Percentiles rank a stretch among this genome's conserved stretches.
phyloP scores from a whole-genome alignment of 2,113 vertebrate species.

The Syngnathus typhle region DNA sequence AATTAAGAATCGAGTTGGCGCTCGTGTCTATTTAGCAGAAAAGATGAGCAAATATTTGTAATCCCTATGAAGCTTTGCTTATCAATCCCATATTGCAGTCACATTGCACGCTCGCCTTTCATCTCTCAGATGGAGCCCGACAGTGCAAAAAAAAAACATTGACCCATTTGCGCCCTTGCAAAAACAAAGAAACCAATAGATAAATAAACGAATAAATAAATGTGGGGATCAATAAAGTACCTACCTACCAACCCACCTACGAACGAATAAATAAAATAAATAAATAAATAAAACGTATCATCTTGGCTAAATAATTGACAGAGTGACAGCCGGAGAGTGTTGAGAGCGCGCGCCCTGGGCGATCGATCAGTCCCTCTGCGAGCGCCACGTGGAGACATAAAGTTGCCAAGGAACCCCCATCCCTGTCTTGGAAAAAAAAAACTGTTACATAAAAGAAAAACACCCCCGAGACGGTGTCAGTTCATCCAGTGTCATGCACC shows the following conservation, averaged over 20 bases:
- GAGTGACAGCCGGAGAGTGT: slow-evolving; percentile 43
- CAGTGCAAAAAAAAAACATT: slow-evolving; percentile 17
- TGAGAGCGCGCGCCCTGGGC: slow-evolving; percentile 50
- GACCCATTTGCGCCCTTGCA: slow-evolving; percentile 18
- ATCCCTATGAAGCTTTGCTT: slow-evolving; percentile 14
- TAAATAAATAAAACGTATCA: slow-evolving; percentile 8
- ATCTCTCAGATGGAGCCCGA: slow-evolving; percentile 20
- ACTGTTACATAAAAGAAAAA: slow-evolving; percentile 18
- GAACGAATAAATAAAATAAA: too few species aligned
- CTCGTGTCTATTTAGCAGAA: background rate
- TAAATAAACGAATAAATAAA: too few species aligned
- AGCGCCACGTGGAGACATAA: slow-evolving; percentile 49
- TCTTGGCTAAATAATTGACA: slow-evolving; percentile 63
- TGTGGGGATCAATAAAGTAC: too few species aligned
- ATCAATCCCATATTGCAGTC: background rate
- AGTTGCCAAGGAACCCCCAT: slow-evolving; percentile 48
- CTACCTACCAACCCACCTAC: too few species aligned
- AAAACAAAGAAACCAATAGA: slow-evolving; percentile 16
- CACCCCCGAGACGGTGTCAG: slow-evolving; percentile 3
- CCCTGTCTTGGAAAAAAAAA: slow-evolving; percentile 15
- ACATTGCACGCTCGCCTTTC: background rate
- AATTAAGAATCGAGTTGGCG: too few species aligned
- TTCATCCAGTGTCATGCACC: background rate
- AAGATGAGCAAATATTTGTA: slow-evolving; percentile 8
- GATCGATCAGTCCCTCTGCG: slow-evolving; percentile 47